A percentile compares a stretch with the other conserved stretches of the same genome.
These are phyloP conservation scores for Procambarus virginalis DNA, from an alignment of 1,140 invertebrate species.

Conservation along the genomic window DNA sequence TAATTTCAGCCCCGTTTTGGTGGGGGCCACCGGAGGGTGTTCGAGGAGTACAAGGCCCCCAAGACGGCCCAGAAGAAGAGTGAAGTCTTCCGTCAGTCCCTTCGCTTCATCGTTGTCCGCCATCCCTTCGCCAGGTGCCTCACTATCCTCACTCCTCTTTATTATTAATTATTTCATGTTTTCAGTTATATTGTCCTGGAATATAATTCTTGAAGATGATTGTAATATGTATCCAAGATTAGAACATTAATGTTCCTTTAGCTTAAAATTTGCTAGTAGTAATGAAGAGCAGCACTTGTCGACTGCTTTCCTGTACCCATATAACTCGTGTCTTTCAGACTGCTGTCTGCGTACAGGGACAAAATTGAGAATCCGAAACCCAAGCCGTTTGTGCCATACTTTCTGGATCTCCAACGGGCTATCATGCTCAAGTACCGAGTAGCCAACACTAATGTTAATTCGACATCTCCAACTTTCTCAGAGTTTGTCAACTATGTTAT, in stretches of 20 bases:
- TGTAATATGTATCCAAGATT: background rate
- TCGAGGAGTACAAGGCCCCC: background rate
- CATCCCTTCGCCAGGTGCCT: constrained; percentile 13
- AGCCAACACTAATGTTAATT: background rate
- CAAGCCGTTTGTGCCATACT: constrained; percentile 40
- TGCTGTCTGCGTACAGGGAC: constrained; percentile 53
- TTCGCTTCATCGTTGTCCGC: constrained; percentile 13
- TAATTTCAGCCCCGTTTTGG: background rate
- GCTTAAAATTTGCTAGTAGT: background rate
- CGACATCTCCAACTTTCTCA: constrained; percentile 25
- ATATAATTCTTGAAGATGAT: background rate
- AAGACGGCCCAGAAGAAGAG: background rate
- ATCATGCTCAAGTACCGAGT: constrained; percentile 36
- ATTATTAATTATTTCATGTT: background rate
- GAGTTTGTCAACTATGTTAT: constrained; percentile 58
- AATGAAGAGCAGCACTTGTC: too few species aligned
- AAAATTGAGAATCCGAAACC: constrained; percentile 31
- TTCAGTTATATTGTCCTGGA: background rate
- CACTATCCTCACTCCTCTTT: background rate
- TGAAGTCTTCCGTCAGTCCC: background rate
- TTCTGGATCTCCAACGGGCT: constrained; percentile 38
- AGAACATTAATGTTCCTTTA: background rate
- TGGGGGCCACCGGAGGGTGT: background rate
- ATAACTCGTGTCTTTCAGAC: background rate
- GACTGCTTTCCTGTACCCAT: too few species aligned